Evolutionary conservation across 2,797 vertebrate species (phyloP), one percentile per base, ranked within the genome.

Genomic region (Microchirus variegatus): DNA sequence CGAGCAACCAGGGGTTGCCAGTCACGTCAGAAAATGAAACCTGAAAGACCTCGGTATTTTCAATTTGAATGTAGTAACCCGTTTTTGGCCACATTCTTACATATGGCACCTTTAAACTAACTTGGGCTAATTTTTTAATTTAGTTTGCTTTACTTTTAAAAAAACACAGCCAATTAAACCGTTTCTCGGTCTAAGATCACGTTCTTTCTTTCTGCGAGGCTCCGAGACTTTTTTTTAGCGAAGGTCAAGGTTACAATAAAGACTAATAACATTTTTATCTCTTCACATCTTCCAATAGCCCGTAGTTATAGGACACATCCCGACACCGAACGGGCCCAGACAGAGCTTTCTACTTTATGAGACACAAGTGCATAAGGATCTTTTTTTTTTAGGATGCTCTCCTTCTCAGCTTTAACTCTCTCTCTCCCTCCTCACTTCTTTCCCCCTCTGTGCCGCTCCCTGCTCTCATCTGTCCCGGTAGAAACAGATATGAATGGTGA

Each of bases 401-500:
- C n/a, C n/a, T 63, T 56, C 56, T 44, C 15, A 7, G 42, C 17
- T 52, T 66, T 65, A 56, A 36, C 47, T 46, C 48, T 50, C 47
- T 35, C 51, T 44, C 50, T n/a, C n/a, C n/a, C n/a, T n/a, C 19
- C 46, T 57, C 55, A 9, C 16, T 50, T 40, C 37, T 10, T 14
- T 46, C 19, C 48, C 48, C 56, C 18, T 61, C 52, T 53, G 44
- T 61, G 14, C 54, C 18, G 45, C 22, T 18, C 45, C 31, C 26
- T 58, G 52, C 59, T 53, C 2, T 8, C n/a, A 36, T 58, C 55
- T 19, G 44, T 75, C 83, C 75, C 71, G 14, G 54, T 50, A 75
- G 80, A 77, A 67, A 49, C 9, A 47, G 74, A 81, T 79, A 77
- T 75, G 76, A 85, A 70, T 60, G 61, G 64, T 70, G 76, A 84